Percentiles rank a stretch among this genome's conserved stretches.
phyloP scores from a whole-genome alignment of 2,797 vertebrate genomes.

The Semotilus atromaculatus region DNA sequence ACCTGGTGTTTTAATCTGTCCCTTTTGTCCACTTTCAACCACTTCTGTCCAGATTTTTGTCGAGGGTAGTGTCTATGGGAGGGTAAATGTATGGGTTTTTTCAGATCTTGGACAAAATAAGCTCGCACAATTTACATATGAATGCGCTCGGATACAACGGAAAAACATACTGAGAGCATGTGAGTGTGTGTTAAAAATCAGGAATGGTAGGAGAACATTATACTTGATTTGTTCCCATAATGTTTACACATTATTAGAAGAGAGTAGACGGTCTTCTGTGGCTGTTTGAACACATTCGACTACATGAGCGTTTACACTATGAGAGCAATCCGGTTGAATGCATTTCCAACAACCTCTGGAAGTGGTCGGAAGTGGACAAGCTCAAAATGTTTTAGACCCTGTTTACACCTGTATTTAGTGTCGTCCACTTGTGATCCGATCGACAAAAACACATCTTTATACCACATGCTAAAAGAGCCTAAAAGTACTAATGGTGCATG shows the following conservation, averaged over 20 bases:
- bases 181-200: neutral
- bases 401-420: no score
- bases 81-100: neutral
- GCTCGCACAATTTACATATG: neutral
- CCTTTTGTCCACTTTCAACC: no score
- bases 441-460: neutral
- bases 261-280: neutral
- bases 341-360: no score
- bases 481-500: neutral
- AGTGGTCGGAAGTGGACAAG: neutral
- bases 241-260: rapidly evolving
- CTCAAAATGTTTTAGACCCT: neutral
- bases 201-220: neutral
- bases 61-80: neutral
- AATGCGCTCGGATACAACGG: no score
- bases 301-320: neutral
- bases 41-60: neutral
- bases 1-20: neutral
- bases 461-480: neutral
- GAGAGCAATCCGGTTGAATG: neutral
- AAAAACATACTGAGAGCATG: no score
- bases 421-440: neutral
- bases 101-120: neutral
- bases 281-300: neutral
- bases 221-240: neutral